Percentiles rank a stretch among this genome's conserved stretches.
Conservation (phyloP, 92 coral and sea anemone genomes). For the Galaxea fascicularis region DNA sequence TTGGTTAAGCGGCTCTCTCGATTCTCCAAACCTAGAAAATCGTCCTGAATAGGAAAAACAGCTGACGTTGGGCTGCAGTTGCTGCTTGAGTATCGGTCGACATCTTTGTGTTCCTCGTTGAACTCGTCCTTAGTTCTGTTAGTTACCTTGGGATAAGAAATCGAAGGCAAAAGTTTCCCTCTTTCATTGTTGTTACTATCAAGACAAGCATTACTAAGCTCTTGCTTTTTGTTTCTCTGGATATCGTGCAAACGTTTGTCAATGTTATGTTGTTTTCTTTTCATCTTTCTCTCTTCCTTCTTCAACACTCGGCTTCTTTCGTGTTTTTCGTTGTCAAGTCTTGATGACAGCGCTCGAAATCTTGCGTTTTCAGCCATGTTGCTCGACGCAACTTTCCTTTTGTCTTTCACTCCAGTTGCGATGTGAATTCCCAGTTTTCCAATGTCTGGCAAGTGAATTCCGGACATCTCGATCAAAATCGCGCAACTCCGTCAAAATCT, state of each 20-base stretch:
- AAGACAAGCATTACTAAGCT: neutral
- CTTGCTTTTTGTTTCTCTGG: constrained; percentile 28
- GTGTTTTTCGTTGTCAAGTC: constrained; percentile 78
- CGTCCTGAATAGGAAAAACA: constrained; percentile 69
- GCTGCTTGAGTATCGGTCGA: constrained; percentile 1
- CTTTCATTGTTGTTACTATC: neutral
- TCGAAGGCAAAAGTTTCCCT: constrained; percentile 11
- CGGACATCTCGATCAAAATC: constrained; percentile 66
- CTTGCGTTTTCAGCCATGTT: constrained; percentile 79
- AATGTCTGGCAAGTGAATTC: constrained; percentile 84
- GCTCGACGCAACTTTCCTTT: constrained; percentile 76
- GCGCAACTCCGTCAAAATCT: neutral
- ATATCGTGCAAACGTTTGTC: constrained; percentile 76
- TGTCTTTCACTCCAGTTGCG: constrained; percentile 83
- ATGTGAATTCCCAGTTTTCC: constrained; percentile 86
- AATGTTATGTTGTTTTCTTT: constrained; percentile 64
- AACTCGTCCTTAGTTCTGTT: neutral
- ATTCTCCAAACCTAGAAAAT: constrained; percentile 3
- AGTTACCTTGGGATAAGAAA: constrained; percentile 7
- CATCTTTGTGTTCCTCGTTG: neutral
- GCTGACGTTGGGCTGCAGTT: constrained; percentile 17
- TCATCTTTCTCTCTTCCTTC: constrained; percentile 77
- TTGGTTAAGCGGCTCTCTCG: neutral
- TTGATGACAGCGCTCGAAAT: constrained; percentile 66
- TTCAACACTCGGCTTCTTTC: constrained; percentile 71